Percentiles rank a stretch among this genome's conserved stretches.
Evolutionary conservation across 2,888 invertebrate genomes (phyloP).

Genomic region (Iphiclides podalirius): DNA sequence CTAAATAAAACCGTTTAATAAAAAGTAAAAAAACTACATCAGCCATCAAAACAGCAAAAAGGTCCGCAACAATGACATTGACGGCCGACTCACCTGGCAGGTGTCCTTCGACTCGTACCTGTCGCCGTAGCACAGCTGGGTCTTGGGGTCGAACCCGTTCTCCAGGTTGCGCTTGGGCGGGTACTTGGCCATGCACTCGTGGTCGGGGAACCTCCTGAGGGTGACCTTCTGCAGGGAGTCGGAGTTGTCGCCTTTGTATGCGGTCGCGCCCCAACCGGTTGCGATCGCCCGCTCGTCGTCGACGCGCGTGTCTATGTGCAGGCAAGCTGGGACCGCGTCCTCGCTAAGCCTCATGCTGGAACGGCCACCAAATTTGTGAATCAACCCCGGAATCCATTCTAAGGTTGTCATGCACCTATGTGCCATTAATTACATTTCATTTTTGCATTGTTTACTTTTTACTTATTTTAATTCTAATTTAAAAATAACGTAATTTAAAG

Average conservation of each 20-base stretch:
- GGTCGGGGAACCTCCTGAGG: conserved; percentile 35
- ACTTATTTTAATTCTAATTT: too few relatives aligned
- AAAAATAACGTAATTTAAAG: too few relatives aligned
- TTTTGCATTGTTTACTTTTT: too few relatives aligned
- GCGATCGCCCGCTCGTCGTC: conserved; percentile 37
- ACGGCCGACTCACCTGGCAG: conserved; percentile 47
- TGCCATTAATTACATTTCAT: too few relatives aligned
- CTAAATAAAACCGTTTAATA: too few relatives aligned
- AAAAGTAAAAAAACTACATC: too few relatives aligned
- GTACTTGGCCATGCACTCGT: conserved; percentile 40
- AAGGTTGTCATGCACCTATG: too few relatives aligned
- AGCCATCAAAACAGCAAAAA: too few relatives aligned
- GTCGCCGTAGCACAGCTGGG: conserved; percentile 54
- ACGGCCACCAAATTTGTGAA: background rate
- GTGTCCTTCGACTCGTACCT: conserved; percentile 41
- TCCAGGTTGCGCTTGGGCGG: conserved; percentile 29
- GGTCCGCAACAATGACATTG: too few relatives aligned
- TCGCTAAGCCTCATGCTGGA: conserved; percentile 42
- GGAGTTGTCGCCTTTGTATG: conserved; percentile 32
- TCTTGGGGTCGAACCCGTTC: conserved; percentile 36
- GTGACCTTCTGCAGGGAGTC: conserved; percentile 49
- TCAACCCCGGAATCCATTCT: too few relatives aligned
- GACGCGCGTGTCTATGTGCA: conserved; percentile 35
- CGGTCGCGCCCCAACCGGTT: conserved; percentile 49
- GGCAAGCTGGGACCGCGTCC: conserved; percentile 47